Conservation (phyloP, 2,888 invertebrate species). For the Dasypogon diadema region DNA sequence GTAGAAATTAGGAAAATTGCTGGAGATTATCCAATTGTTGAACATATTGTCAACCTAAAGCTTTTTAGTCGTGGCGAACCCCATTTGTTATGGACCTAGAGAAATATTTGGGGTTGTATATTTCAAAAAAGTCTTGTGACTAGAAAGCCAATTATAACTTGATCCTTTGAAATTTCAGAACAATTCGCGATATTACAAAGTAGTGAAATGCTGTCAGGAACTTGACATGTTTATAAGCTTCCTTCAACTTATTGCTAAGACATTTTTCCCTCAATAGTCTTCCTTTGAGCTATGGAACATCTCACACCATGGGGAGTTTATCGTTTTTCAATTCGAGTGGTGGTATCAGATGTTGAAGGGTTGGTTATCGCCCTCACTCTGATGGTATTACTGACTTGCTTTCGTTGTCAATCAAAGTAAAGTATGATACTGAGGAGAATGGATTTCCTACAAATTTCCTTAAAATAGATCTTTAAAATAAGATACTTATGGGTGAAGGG, state of each 20-base stretch:
- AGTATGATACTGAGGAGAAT: slow-evolving; percentile 12
- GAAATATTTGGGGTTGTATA: too few relatives aligned
- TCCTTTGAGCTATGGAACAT: neutral
- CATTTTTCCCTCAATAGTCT: neutral
- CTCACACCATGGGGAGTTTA: neutral
- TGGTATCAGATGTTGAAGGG: slow-evolving; percentile 42
- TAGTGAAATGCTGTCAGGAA: neutral
- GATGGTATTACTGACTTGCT: slow-evolving; percentile 34
- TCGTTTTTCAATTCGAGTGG: slow-evolving; percentile 33
- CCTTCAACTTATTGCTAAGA: neutral
- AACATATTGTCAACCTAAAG: too few relatives aligned
- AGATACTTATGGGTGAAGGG: neutral
- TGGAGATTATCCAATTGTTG: too few relatives aligned
- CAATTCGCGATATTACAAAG: slow-evolving; percentile 8
- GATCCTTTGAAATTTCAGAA: slow-evolving; percentile 5
- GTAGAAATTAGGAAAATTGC: too few relatives aligned
- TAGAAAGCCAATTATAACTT: slow-evolving; percentile 20
- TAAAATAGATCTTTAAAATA: neutral
- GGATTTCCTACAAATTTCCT: slow-evolving; percentile 23
- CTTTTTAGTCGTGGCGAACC: too few relatives aligned
- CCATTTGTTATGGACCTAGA: too few relatives aligned
- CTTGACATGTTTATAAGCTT: slow-evolving; percentile 38
- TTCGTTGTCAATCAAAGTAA: slow-evolving; percentile 37
- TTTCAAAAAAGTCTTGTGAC: neutral
- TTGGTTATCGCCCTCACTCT: slow-evolving; percentile 16